These are phyloP conservation scores for Cardiocondyla obscurior DNA, from an alignment of 1,140 invertebrate genomes.

Conservation along the genomic window DNA sequence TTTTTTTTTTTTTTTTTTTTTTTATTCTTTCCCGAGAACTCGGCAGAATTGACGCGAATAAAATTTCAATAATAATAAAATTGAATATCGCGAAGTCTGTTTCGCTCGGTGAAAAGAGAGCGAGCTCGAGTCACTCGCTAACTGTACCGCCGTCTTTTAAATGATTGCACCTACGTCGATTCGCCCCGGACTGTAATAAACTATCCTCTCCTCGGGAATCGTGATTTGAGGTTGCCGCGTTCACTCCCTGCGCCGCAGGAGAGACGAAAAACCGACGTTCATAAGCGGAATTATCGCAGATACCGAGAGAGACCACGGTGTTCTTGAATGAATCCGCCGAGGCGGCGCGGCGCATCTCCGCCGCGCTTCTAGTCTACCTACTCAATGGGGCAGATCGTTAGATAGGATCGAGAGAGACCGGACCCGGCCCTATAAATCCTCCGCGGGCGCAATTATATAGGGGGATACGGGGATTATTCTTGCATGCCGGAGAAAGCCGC, in stretches of 20 bases:
- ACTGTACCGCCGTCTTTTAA: background rate
- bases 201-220: conserved; percentile 4
- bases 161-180: background rate
- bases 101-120: background rate
- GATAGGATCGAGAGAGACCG: conserved; percentile 74
- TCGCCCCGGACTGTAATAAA: conserved; percentile 4
- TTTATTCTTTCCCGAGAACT: background rate
- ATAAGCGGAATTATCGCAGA: conserved; percentile 27
- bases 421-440: conserved; percentile 80
- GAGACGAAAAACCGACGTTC: conserved; percentile 1
- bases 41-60: background rate
- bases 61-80: background rate
- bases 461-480: conserved; percentile 80
- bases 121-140: background rate
- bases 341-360: conserved; percentile 55
- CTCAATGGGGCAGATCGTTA: conserved; percentile 80
- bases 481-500: conserved; percentile 63
- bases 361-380: conserved; percentile 71
- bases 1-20: background rate
- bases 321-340: conserved; percentile 74
- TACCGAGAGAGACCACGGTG: background rate
- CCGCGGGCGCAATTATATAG: conserved; percentile 79
- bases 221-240: conserved; percentile 3
- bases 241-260: background rate
- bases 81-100: background rate